Evolutionary conservation across 2,888 invertebrate genomes (phyloP), one percentile per base, ranked within the genome.

Genomic region (Lithodes maja): DNA sequence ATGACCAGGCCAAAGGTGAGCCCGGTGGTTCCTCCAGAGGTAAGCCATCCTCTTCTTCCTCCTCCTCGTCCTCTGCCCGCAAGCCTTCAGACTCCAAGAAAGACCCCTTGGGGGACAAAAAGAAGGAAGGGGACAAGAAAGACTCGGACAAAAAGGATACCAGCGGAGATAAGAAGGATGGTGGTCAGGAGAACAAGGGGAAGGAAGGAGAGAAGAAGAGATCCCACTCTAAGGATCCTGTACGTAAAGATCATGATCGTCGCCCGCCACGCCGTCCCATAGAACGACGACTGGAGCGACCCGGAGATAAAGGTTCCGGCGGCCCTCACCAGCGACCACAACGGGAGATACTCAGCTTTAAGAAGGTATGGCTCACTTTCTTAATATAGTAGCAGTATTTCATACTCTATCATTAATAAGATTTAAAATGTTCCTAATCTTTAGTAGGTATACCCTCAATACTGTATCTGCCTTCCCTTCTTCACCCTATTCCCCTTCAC

Each of bases 1-100:
- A 33, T 75, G 1, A n/a, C 74, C 86, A 91, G 92, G 91, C 91
- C 2, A 92, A 92, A 77, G 88, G 91, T 81, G 92, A 92, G 75
- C 91, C 92, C n/a, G 85, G 89, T 69, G 89, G 89, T 12, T 84
- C 89, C 33, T 78, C 85, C 1, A 89, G 89, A 52, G 86, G 82
- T 71, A 89, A 90, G 84, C 53, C 89, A 3, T 81, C 89, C 0
- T 85, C 82, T 5, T 82, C 82, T 15, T 78, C 78, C 1, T 78
- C 78, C 9, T 71, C 85, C 0, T 82, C 82, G 53, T 75, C 82
- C 3, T 87, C 89, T 33, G 81, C 61, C 52, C 85, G 89, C 33
- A 89, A 85, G 33, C 89, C 85, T 15, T 89, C 88, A 49, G 89
- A 89, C 50, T 85, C 89, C 3, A 89, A 89, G 81, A 89, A 89